Evolutionary conservation across 2,888 invertebrate species (phyloP).

Genomic region (Agonopterix subpropinquella): DNA sequence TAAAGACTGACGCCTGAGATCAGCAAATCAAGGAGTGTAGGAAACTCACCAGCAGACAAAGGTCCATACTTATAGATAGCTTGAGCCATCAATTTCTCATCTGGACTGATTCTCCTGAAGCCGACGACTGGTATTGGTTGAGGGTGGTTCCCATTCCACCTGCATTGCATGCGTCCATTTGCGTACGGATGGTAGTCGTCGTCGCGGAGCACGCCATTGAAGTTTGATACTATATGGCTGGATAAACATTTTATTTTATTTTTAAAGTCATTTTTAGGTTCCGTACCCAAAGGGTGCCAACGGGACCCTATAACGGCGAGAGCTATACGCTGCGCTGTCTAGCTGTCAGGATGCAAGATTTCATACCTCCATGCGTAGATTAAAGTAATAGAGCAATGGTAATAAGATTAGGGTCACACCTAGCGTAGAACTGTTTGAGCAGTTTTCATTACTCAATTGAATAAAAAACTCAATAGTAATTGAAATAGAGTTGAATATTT

Average conservation of each 20-base stretch:
- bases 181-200: slow-evolving; percentile 23
- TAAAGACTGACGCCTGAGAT: too few species aligned
- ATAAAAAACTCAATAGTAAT: too few species aligned
- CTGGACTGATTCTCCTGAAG: slow-evolving; percentile 16
- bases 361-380: too few species aligned
- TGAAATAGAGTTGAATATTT: too few species aligned
- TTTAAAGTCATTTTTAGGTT: neutral
- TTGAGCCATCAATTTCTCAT: slow-evolving; percentile 23
- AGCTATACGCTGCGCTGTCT: too few species aligned
- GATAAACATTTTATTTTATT: neutral
- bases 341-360: too few species aligned
- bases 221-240: slow-evolving; percentile 22
- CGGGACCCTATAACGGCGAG: too few species aligned
- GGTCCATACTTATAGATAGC: slow-evolving; percentile 21
- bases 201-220: slow-evolving; percentile 29
- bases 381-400: too few species aligned
- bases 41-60: slow-evolving; percentile 25
- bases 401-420: too few species aligned
- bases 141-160: slow-evolving; percentile 11
- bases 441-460: too few species aligned
- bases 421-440: too few species aligned
- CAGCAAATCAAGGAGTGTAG: too few species aligned
- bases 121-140: slow-evolving; percentile 22
- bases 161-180: slow-evolving; percentile 11
- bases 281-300: neutral